Base-by-base conservation (phyloP, 1,140 invertebrate species). In the Thaumetopoea pityocampa region DNA sequence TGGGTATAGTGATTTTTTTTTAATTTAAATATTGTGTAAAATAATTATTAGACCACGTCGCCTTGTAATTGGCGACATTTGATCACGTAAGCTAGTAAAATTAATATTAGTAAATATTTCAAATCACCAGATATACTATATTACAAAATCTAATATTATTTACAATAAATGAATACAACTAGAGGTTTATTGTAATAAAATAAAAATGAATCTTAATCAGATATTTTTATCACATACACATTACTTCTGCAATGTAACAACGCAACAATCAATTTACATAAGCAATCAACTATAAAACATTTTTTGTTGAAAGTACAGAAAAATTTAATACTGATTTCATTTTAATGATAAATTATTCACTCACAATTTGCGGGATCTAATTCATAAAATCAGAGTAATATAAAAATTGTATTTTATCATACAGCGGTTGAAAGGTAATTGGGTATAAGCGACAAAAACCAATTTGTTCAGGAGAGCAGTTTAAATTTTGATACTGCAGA, bases 141-240 rank as follows among this genome's bases (percentile, higher is more conserved):
- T 58, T 59, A 58, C 45, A 67, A 55, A 57, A 54, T 57, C 42
- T 56, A 58, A 52, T 50, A 58, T 58, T 68, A 68, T 68, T 61
- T 68, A 68, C 65, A 68, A 62, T 59, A 54, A 50, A 57, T 50
- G 45, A 59, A 54, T 67, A 57, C 42, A 54, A 49, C 65, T 65
- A 67, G 40, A 51, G 28, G 46, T 56, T 55, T 51, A 61, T 49
- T 59, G 43, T 59, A 64, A 57, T 64, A 64, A 69, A 64, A 56
- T 63, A 63, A 64, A 30, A 66, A 61, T 50, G 51, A 34, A 58
- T 53, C 58, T 60, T 56, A 65, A 62, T 67, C 51, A 65, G 55
- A 70, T 67, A 70, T 45, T 53, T 65, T 61, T 67, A 70, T 70
- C 67, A 70, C 67, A 67, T 70, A 65, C 53, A 65, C 51, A 58